phyloP scores from a whole-genome alignment of 2,113 vertebrate species.

The Phoxinus phoxinus region DNA sequence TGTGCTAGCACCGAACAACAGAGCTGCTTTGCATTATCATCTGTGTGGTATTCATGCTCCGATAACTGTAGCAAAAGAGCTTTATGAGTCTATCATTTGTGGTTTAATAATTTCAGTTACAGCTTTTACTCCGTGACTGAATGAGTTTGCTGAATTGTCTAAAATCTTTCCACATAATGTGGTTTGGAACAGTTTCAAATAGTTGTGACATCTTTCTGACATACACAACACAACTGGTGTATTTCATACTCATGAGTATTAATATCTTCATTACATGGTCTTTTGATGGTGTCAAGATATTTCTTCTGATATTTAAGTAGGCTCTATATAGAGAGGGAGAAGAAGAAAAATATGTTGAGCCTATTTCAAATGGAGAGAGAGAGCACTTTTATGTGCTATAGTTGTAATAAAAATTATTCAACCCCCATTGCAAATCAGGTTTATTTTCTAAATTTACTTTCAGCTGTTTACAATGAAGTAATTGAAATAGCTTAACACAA shows the following conservation, averaged over 20 bases:
- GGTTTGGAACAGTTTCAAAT: neutral
- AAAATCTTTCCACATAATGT: neutral
- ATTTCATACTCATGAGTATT: neutral
- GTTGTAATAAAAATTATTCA: too few species aligned
- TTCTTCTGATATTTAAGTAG: too few species aligned
- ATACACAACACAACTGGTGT: neutral
- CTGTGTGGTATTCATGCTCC: neutral
- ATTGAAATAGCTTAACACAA: too few species aligned
- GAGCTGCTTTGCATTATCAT: conserved; percentile 4
- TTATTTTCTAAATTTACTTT: too few species aligned
- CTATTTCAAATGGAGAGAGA: too few species aligned
- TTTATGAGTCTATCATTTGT: neutral
- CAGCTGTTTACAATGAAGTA: too few species aligned
- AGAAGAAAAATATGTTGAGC: too few species aligned
- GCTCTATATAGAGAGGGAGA: too few species aligned
- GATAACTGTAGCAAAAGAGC: neutral
- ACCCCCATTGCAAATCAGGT: too few species aligned
- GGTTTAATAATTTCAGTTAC: neutral
- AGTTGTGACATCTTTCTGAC: neutral
- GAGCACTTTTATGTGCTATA: too few species aligned
- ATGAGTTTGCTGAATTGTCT: neutral
- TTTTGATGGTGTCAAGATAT: too few species aligned
- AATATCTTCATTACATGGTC: neutral
- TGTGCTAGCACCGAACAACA: neutral
- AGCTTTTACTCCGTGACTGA: neutral